Evolutionary conservation across 2,797 vertebrate species (phyloP).

Genomic region (Percopsis omiscomaycus): DNA sequence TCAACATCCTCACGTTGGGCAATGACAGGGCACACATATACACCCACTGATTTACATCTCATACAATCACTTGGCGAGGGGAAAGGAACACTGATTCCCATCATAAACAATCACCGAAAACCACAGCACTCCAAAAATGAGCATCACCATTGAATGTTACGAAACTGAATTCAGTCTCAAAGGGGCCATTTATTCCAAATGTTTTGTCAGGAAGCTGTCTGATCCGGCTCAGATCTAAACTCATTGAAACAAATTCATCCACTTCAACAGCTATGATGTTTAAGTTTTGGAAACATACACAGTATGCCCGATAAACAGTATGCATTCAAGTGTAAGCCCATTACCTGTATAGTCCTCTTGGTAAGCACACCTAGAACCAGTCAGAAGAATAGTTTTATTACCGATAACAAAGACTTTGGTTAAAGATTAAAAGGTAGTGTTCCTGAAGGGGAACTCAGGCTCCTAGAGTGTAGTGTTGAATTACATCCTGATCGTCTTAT

Average conservation of each 20-base stretch:
- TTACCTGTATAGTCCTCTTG: constrained; percentile 33
- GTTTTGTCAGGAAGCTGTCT: constrained; percentile 9
- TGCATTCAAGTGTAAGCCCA: constrained; percentile 33
- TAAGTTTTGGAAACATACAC: constrained; percentile 21
- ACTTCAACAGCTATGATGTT: constrained; percentile 17
- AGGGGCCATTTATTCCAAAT: constrained; percentile 8
- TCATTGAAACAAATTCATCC: not conserved
- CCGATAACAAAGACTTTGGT: constrained; percentile 65
- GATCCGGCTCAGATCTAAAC: constrained; percentile 4
- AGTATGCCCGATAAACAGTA: constrained; percentile 22
- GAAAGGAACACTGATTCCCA: constrained; percentile 56
- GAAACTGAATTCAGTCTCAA: constrained; percentile 6
- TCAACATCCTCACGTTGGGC: constrained; percentile 58
- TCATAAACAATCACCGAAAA: constrained; percentile 58
- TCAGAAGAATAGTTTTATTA: constrained; percentile 66
- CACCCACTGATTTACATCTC: constrained; percentile 60
- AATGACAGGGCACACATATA: constrained; percentile 65
- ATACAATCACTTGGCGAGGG: constrained; percentile 54
- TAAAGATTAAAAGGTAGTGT: constrained; percentile 77
- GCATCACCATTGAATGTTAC: constrained; percentile 1
- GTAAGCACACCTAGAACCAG: constrained; percentile 43
- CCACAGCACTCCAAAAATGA: constrained; percentile 33
- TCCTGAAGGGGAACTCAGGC: constrained; percentile 52
- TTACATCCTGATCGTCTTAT: constrained; percentile 64
- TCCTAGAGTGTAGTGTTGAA: constrained; percentile 61